Conservation (phyloP, 2,113 vertebrate genomes). For the Xyliphius kryptos region DNA sequence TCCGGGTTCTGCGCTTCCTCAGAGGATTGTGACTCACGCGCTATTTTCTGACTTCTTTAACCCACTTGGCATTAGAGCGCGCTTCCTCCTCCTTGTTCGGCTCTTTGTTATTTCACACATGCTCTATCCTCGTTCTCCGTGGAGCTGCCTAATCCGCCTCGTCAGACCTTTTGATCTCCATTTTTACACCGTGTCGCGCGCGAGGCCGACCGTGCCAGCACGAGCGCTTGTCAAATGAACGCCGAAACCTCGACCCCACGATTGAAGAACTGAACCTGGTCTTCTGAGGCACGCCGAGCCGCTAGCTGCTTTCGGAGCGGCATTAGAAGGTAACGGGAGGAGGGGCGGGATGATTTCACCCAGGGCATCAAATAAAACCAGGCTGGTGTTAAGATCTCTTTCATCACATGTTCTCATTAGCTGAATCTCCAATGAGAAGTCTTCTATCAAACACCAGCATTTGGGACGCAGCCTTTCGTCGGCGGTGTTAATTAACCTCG, state of each 20-base stretch:
- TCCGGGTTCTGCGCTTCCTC: too few relatives aligned
- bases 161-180: constrained; percentile 5
- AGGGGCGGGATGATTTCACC: too few relatives aligned
- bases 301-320: too few relatives aligned
- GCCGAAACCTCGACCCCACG: constrained; percentile 3
- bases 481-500: not conserved
- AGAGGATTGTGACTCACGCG: too few relatives aligned
- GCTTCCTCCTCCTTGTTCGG: too few relatives aligned
- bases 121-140: not conserved
- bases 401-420: not conserved
- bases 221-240: constrained; percentile 1
- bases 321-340: too few relatives aligned
- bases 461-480: not conserved
- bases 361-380: not conserved
- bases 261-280: not conserved
- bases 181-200: constrained; percentile 12
- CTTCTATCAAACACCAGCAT: not conserved
- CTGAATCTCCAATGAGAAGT: not conserved
- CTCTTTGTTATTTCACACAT: not conserved
- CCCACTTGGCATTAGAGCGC: too few relatives aligned
- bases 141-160: constrained; percentile 7
- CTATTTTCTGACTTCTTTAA: too few relatives aligned
- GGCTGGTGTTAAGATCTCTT: too few relatives aligned
- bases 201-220: not conserved
- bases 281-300: too few relatives aligned